Percentiles rank a stretch among this genome's conserved stretches.
These are phyloP conservation scores for Isoperla grammatica DNA, from an alignment of 2,888 invertebrate genomes.

Conservation along the genomic window DNA sequence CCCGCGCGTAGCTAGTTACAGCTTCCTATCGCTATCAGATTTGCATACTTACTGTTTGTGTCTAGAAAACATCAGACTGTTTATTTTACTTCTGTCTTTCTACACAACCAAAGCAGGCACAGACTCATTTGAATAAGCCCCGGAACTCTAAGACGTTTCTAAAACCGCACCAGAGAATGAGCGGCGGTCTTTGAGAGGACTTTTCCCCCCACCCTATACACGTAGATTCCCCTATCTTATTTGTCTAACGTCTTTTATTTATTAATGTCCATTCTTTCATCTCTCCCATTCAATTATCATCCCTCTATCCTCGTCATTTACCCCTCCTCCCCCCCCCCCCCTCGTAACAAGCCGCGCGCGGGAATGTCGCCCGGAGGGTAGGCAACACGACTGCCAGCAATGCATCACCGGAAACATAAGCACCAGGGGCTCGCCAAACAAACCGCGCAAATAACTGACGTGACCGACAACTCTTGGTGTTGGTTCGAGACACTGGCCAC, in stretches of 20 bases:
- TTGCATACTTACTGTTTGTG: no score
- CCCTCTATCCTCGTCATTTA: constrained; percentile 1
- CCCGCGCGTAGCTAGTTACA: no score
- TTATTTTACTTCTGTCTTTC: background rate
- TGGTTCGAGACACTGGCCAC: no score
- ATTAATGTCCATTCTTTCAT: constrained; percentile 14
- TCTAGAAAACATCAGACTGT: background rate
- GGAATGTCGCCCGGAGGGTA: background rate
- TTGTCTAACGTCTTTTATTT: constrained; percentile 14
- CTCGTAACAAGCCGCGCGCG: background rate
- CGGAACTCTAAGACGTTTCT: no score
- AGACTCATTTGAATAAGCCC: no score
- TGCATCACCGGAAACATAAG: background rate
- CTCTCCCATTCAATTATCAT: background rate
- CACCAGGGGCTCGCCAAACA: background rate
- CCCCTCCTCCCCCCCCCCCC: background rate
- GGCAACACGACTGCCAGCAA: background rate
- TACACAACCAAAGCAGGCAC: no score
- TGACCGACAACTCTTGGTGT: no score
- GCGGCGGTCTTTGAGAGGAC: no score
- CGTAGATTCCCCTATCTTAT: constrained; percentile 4
- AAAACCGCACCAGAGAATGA: no score
- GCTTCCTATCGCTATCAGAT: no score
- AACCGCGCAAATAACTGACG: no score
- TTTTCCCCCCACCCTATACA: background rate